Evolutionary conservation across 2,113 vertebrate genomes (phyloP).

Genomic region (Sceloporus tristichus): DNA sequence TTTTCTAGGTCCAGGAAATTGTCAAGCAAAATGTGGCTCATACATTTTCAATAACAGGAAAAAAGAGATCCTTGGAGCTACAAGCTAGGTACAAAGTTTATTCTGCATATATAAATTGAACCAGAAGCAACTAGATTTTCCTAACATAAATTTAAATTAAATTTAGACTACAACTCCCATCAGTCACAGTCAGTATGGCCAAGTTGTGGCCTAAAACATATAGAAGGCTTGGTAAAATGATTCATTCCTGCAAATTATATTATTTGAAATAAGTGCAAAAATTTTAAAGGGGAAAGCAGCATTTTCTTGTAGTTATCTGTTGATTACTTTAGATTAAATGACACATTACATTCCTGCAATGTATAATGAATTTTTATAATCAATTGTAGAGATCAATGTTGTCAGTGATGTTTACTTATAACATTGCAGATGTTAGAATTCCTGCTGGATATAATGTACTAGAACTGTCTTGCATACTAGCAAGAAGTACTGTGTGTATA

Average conservation of each 20-base stretch:
- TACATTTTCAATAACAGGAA: slow-evolving; percentile 90
- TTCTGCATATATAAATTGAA: neutral
- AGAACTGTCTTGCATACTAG: slow-evolving; percentile 10
- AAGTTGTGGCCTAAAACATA: neutral
- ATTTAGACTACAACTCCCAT: neutral
- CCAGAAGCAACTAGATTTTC: neutral
- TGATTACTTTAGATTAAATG: slow-evolving; percentile 4
- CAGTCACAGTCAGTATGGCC: neutral
- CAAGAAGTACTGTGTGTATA: neutral
- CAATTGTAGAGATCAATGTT: slow-evolving; percentile 21
- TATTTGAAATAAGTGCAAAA: neutral
- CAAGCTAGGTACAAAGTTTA: slow-evolving; percentile 86
- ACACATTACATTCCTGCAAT: neutral
- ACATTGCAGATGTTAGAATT: slow-evolving; percentile 22
- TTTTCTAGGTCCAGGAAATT: slow-evolving; percentile 89
- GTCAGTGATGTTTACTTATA: slow-evolving; percentile 19
- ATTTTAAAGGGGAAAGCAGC: no score
- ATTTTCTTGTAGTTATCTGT: neutral
- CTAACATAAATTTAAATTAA: neutral
- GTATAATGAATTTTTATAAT: slow-evolving; percentile 25
- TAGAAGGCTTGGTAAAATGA: neutral
- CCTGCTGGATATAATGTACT: slow-evolving; percentile 13
- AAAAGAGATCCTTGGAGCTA: slow-evolving; percentile 90
- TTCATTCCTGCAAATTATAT: neutral
- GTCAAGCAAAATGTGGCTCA: slow-evolving; percentile 87